Percentiles rank a stretch among this genome's conserved stretches.
These are phyloP conservation scores for Nephila pilipes DNA, from an alignment of 1,140 invertebrate species.

Conservation along the genomic window DNA sequence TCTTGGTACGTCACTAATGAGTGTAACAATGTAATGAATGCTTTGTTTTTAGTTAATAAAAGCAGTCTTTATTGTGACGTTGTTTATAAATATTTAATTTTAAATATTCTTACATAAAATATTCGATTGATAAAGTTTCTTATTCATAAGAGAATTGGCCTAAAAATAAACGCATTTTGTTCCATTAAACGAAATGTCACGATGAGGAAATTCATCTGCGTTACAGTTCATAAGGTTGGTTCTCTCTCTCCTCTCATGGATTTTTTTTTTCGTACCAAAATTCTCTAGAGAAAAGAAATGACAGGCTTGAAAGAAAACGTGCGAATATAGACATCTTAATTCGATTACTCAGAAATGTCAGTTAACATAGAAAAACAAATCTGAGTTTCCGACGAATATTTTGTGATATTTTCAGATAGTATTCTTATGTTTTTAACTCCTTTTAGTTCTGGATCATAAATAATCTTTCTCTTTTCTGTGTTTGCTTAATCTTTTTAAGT, in stretches of 20 bases:
- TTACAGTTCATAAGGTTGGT: background rate
- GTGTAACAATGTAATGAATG: too few species aligned
- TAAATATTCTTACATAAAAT: too few species aligned
- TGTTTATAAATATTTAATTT: too few species aligned
- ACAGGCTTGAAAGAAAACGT: background rate
- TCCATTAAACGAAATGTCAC: background rate
- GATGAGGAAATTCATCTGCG: background rate
- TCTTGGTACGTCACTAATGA: too few species aligned
- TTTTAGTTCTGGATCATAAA: background rate
- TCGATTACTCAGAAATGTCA: background rate
- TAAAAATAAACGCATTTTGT: background rate
- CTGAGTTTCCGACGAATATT: background rate
- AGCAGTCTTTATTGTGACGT: too few species aligned
- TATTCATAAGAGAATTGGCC: background rate
- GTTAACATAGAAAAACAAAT: background rate
- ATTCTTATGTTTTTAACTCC: background rate
- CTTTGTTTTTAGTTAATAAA: too few species aligned
- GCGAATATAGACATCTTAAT: background rate
- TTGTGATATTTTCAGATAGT: background rate
- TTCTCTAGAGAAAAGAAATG: background rate
- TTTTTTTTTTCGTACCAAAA: background rate
- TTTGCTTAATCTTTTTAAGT: background rate
- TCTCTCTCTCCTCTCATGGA: background rate
- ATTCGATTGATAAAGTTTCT: background rate
- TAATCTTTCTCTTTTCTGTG: background rate